These are phyloP conservation scores for Drosophila seguyi DNA, from an alignment of 1,140 invertebrate genomes.

Conservation along the genomic window DNA sequence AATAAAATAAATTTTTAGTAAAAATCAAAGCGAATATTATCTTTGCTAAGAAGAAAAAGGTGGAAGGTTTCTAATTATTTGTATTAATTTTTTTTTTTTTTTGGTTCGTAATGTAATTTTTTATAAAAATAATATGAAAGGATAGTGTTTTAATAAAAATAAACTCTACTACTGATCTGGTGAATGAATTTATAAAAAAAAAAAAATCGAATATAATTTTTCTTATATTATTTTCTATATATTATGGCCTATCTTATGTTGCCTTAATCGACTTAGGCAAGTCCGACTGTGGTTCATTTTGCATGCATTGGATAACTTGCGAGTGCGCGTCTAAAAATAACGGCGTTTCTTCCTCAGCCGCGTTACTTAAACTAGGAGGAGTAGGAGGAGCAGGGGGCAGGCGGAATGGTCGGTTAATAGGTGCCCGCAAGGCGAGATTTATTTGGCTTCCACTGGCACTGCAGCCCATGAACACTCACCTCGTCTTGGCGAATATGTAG, in stretches of 20 bases:
- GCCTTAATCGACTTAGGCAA: neutral
- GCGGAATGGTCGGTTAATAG: conserved; percentile 14
- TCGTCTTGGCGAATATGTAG: conserved; percentile 82
- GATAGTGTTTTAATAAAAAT: neutral
- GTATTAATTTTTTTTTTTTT: too few relatives aligned
- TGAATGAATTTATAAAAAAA: neutral
- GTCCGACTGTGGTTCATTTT: conserved; percentile 34
- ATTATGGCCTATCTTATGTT: too few relatives aligned
- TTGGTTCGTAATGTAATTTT: too few relatives aligned
- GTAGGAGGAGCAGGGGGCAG: conserved; percentile 1
- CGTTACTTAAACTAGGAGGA: conserved; percentile 38
- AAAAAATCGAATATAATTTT: neutral
- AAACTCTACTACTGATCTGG: neutral
- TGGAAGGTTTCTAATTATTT: too few relatives aligned
- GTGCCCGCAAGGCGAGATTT: conserved; percentile 38
- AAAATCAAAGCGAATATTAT: too few relatives aligned
- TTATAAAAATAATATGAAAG: neutral
- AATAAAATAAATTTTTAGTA: too few relatives aligned
- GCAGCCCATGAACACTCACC: conserved; percentile 59
- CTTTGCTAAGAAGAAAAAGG: too few relatives aligned
- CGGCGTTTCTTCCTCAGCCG: conserved; percentile 29
- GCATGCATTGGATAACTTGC: conserved; percentile 51
- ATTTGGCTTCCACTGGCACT: conserved; percentile 54
- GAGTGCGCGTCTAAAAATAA: conserved; percentile 42
- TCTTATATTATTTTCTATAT: neutral